Conservation (phyloP, 2,797 vertebrate species). For the Pseudotriccus pelzelni region DNA sequence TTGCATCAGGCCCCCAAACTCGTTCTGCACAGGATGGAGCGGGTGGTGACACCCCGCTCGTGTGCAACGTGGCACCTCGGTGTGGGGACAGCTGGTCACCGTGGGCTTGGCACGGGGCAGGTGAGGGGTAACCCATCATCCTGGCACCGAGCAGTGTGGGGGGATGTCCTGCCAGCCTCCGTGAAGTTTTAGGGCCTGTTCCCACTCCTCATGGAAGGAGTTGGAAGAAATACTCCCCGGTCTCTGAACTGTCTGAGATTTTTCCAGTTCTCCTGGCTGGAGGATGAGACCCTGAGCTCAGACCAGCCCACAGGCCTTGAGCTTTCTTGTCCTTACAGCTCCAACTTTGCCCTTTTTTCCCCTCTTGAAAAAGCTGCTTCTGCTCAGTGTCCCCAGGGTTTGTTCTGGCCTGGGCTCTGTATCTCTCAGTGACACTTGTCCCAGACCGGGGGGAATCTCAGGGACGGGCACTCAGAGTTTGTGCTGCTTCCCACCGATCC, state of each 20-base stretch:
- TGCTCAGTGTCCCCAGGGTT: not conserved
- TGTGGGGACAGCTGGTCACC: not conserved
- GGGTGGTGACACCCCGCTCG: constrained; percentile 19
- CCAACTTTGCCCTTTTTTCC: not conserved
- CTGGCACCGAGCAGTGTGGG: not conserved
- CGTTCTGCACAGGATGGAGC: not conserved
- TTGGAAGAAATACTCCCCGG: not conserved
- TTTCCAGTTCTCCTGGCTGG: not conserved
- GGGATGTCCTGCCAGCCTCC: not conserved
- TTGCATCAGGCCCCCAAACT: constrained; percentile 21
- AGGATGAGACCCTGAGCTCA: not conserved
- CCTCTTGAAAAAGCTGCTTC: not conserved
- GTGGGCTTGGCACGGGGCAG: not conserved
- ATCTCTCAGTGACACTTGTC: not conserved
- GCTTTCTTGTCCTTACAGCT: not conserved
- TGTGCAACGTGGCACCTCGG: not conserved
- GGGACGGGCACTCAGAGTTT: not conserved
- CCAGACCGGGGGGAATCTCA: not conserved
- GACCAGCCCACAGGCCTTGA: not conserved
- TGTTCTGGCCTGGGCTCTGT: not conserved
- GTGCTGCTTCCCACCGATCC: fast-evolving
- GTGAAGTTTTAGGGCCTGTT: not conserved
- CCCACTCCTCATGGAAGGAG: not conserved
- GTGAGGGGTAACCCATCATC: not conserved
- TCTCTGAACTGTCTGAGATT: not conserved